Conservation (phyloP, 35 echinoderm and acorn worm species). For the Apostichopus japonicus region DNA sequence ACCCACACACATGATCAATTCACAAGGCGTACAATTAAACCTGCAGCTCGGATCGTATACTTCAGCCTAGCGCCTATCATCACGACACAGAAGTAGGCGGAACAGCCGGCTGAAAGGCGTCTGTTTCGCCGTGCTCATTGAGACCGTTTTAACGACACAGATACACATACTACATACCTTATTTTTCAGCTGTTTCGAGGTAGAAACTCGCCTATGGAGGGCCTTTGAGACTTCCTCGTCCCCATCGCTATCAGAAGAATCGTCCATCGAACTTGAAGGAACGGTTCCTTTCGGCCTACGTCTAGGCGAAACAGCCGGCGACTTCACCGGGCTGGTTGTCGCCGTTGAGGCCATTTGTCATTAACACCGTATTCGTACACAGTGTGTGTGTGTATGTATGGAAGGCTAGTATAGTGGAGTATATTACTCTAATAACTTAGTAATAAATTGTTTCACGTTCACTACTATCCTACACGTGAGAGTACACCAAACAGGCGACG, state of each 20-base stretch:
- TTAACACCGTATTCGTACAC: not conserved
- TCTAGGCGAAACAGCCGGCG: slow-evolving; percentile 71
- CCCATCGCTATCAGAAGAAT: slow-evolving; percentile 94
- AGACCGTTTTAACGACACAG: not conserved
- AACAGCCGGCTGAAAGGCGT: slow-evolving; percentile 7
- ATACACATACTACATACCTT: slow-evolving; percentile 63
- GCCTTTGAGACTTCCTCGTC: slow-evolving; percentile 82
- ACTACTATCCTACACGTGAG: not conserved
- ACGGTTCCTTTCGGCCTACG: slow-evolving; percentile 74
- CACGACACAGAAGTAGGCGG: slow-evolving; percentile 9
- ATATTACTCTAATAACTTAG: not conserved
- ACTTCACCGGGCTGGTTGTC: not conserved
- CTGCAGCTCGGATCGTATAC: not conserved
- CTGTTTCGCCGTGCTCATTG: not conserved
- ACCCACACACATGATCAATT: not conserved
- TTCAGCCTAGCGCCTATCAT: not conserved
- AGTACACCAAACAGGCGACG: not conserved
- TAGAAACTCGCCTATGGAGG: slow-evolving; percentile 95
- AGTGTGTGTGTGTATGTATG: not conserved
- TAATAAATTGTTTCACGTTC: not conserved
- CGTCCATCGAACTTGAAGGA: slow-evolving; percentile 77
- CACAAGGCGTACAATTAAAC: not conserved
- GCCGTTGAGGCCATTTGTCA: slow-evolving; percentile 47
- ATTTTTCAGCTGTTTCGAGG: slow-evolving; percentile 96
- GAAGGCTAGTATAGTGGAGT: not conserved